These are phyloP conservation scores for Euplexia lucipara DNA, from an alignment of 2,888 invertebrate species.

Conservation along the genomic window DNA sequence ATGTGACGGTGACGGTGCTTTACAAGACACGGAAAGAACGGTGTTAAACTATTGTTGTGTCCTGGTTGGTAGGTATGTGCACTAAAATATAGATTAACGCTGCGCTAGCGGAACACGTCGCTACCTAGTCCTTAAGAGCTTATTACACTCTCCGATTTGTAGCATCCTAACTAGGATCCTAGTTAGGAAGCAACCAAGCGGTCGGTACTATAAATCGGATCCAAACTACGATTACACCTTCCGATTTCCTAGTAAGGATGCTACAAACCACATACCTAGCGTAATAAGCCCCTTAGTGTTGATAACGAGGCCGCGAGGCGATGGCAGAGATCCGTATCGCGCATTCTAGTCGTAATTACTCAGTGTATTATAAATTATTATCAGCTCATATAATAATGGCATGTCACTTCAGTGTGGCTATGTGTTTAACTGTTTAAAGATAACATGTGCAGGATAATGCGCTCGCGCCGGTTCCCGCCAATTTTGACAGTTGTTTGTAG, in stretches of 20 bases:
- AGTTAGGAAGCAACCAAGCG: no score
- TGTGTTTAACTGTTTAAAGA: slow-evolving; percentile 6
- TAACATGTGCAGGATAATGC: slow-evolving; percentile 35
- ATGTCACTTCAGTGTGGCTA: slow-evolving; percentile 1
- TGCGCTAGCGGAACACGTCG: background rate
- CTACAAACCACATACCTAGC: no score
- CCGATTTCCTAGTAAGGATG: no score
- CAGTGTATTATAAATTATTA: background rate
- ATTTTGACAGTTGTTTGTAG: slow-evolving; percentile 75
- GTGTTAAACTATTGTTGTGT: no score
- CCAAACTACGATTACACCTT: no score
- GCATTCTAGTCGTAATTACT: slow-evolving; percentile 1
- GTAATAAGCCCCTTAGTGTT: no score
- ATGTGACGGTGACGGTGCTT: no score
- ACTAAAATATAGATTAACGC: background rate
- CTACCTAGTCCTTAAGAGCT: background rate
- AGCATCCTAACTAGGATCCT: no score
- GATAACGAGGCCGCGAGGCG: slow-evolving; percentile 2
- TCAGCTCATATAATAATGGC: background rate
- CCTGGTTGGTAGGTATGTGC: no score
- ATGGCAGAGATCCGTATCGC: background rate
- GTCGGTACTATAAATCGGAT: no score
- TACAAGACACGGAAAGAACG: no score
- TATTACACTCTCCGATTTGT: no score
- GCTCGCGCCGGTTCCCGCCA: slow-evolving; percentile 72